These are phyloP conservation scores for Neofelis nebulosa DNA, from an alignment of 2,113 vertebrate species.

Conservation along the genomic window DNA sequence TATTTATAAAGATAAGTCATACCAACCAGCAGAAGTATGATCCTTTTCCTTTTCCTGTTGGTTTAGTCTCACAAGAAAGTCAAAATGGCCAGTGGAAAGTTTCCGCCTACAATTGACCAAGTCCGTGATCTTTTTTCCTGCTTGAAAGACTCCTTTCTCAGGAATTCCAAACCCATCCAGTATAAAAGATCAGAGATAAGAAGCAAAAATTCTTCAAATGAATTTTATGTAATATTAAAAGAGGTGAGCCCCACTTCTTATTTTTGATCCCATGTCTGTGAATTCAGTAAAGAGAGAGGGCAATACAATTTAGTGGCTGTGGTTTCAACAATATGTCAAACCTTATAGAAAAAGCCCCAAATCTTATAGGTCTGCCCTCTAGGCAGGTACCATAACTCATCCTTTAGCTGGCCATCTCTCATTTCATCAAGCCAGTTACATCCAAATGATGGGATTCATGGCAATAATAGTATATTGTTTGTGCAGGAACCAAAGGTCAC, in stretches of 20 bases:
- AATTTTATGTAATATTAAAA: not conserved
- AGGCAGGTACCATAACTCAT: not conserved
- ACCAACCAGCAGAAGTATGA: not conserved
- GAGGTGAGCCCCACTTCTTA: accelerated
- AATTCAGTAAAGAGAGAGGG: not conserved
- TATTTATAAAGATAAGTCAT: not conserved
- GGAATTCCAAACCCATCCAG: not conserved
- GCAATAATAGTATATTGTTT: not conserved
- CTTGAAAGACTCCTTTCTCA: not conserved
- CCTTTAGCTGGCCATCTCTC: not conserved
- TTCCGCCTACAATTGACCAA: not conserved
- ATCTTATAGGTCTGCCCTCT: not conserved
- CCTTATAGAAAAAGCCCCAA: not conserved
- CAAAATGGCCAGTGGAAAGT: not conserved
- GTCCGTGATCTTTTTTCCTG: not conserved
- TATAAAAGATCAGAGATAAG: not conserved
- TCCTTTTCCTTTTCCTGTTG: not conserved
- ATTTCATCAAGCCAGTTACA: not conserved
- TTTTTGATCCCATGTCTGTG: not conserved
- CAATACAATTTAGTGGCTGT: not conserved
- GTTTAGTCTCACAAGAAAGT: not conserved
- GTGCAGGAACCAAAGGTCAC: not conserved
- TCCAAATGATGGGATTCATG: not conserved
- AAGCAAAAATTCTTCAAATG: not conserved
- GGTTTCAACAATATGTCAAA: not conserved